Evolutionary conservation across 2,888 invertebrate species (phyloP).

Genomic region (Cryptosula pallasiana): DNA sequence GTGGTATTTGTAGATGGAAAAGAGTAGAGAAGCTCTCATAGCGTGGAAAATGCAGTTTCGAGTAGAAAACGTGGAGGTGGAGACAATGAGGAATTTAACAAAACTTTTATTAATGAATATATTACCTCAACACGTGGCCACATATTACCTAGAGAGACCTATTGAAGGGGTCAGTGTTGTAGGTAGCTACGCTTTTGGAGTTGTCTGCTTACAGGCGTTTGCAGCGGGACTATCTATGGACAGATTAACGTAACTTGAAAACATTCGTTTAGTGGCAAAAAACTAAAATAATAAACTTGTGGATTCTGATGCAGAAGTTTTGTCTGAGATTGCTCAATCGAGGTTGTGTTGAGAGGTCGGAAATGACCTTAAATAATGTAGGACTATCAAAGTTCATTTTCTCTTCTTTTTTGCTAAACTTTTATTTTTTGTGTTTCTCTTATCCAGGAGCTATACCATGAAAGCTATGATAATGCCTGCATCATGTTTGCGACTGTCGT

Average conservation of each 20-base stretch:
- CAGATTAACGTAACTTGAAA: no score
- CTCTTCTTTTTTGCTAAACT: no score
- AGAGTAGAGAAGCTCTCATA: not conserved
- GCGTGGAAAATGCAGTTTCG: constrained; percentile 80
- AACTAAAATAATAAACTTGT: no score
- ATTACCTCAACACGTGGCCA: constrained; percentile 89
- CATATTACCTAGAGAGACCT: constrained; percentile 74
- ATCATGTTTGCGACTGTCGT: constrained; percentile 99
- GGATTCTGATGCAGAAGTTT: no score
- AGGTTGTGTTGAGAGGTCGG: no score
- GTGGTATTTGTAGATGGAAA: constrained; percentile 24
- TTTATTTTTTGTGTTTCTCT: no score
- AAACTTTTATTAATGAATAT: constrained; percentile 94
- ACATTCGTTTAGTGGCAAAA: no score
- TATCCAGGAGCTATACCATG: constrained; percentile 81
- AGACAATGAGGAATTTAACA: constrained; percentile 91
- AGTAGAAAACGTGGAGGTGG: constrained; percentile 89
- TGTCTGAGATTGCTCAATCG: no score
- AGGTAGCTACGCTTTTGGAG: not conserved
- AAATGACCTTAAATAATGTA: no score
- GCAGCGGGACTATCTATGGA: no score
- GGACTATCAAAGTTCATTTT: no score
- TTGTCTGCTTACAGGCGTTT: no score
- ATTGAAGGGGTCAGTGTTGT: constrained; percentile 60
- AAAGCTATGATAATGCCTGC: constrained; percentile 84